These are phyloP conservation scores for Mesorhabditis spiculigera DNA, from an alignment of 2,888 invertebrate genomes.

Conservation along the genomic window DNA sequence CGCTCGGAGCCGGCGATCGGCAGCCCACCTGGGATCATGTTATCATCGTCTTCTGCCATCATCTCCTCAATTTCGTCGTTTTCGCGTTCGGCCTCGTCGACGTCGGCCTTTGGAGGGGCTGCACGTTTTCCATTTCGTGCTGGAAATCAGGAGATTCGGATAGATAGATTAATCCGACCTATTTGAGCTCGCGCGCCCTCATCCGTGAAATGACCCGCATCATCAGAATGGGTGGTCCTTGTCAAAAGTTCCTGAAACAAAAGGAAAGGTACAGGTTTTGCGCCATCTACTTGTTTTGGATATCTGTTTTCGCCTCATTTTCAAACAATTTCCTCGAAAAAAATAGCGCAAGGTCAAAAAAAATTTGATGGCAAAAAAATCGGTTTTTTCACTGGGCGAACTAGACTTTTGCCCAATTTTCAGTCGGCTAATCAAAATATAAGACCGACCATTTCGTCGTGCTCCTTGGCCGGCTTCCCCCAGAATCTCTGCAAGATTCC, in stretches of 20 bases:
- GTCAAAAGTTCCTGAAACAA: slow-evolving; percentile 4
- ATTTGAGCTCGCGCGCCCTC: neutral
- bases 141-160: neutral
- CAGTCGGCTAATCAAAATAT: neutral
- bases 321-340: too few relatives aligned
- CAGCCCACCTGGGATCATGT: slow-evolving; percentile 3
- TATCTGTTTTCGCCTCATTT: too few relatives aligned
- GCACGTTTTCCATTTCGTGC: neutral
- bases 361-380: too few relatives aligned
- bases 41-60: neutral
- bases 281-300: too few relatives aligned
- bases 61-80: neutral
- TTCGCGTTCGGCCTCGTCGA: neutral
- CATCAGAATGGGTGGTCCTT: neutral
- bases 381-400: too few relatives aligned
- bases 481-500: slow-evolving; percentile 48
- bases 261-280: neutral
- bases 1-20: slow-evolving; percentile 2
- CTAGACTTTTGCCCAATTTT: neutral
- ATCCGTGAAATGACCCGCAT: neutral
- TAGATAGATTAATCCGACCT: neutral
- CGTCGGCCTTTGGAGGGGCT: neutral
- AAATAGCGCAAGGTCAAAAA: too few relatives aligned
- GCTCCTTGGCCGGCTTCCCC: slow-evolving; percentile 12
- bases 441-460: slow-evolving; percentile 10